Conservation (phyloP, 2,113 vertebrate species). For the Neomonachus schauinslandi region DNA sequence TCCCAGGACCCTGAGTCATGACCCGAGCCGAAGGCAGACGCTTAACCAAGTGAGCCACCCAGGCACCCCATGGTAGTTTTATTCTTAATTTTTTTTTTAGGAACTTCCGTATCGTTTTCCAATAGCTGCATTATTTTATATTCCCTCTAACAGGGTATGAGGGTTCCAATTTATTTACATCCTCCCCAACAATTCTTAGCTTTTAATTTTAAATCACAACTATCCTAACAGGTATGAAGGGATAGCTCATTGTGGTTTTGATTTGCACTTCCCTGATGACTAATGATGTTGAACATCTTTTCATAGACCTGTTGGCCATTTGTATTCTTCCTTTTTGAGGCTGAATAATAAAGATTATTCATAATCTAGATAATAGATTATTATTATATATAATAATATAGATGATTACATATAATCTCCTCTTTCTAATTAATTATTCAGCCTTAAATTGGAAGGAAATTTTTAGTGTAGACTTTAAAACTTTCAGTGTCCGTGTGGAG, state of each 20-base stretch:
- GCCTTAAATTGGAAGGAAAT: neutral
- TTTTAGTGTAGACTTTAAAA: neutral
- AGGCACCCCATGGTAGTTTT: neutral
- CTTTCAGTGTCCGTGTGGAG: neutral
- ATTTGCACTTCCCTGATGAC: neutral
- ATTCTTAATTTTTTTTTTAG: neutral
- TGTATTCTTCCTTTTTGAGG: neutral
- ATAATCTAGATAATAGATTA: neutral
- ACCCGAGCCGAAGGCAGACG: too few species aligned
- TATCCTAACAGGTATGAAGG: neutral
- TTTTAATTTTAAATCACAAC: neutral
- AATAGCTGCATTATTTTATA: neutral
- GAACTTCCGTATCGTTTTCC: neutral
- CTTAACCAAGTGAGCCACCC: too few species aligned
- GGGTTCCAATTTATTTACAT: neutral
- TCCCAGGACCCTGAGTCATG: too few species aligned
- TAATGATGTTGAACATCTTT: neutral
- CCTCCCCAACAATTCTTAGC: neutral
- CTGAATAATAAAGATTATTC: neutral
- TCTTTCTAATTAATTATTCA: neutral
- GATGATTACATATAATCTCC: neutral
- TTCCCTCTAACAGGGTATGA: neutral
- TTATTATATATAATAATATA: neutral
- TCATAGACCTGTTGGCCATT: neutral
- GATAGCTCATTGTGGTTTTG: neutral